Conservation (phyloP, 2,888 invertebrate species). For the Sussaba pulchella region DNA sequence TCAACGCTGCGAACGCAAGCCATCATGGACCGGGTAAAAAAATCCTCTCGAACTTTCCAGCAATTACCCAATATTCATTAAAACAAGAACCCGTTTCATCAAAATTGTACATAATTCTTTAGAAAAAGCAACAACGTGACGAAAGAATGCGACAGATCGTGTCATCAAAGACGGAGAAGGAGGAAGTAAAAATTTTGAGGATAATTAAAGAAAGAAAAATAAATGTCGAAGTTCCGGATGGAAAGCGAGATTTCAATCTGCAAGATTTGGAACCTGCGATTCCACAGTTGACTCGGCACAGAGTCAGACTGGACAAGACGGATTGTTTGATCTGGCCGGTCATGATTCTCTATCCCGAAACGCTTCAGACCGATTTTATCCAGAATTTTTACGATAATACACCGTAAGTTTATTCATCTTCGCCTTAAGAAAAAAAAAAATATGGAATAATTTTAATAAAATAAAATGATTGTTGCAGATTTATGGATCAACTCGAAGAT, state of each 20-base stretch:
- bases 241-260: slow-evolving; percentile 83
- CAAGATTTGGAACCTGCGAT: slow-evolving; percentile 88
- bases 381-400: slow-evolving; percentile 91
- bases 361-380: slow-evolving; percentile 94
- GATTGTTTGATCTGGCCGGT: slow-evolving; percentile 93
- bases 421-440: no score
- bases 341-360: slow-evolving; percentile 95
- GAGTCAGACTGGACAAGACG: slow-evolving; percentile 88
- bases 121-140: slow-evolving; percentile 86
- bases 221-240: slow-evolving; percentile 84
- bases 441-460: no score
- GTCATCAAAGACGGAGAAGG: slow-evolving; percentile 84
- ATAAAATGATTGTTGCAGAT: slow-evolving; percentile 82
- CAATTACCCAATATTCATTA: slow-evolving; percentile 1
- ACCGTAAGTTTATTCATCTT: no score
- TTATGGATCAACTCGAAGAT: slow-evolving; percentile 87
- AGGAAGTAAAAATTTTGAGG: slow-evolving; percentile 83
- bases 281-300: slow-evolving; percentile 87
- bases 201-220: slow-evolving; percentile 84
- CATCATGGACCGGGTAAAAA: slow-evolving; percentile 84
- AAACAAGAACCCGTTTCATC: neutral
- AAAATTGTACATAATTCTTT: slow-evolving; percentile 51
- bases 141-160: slow-evolving; percentile 85
- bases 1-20: slow-evolving; percentile 86
- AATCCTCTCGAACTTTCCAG: no score